phyloP scores from a whole-genome alignment of 2,888 invertebrate species.

The Mycalesis mineus region DNA sequence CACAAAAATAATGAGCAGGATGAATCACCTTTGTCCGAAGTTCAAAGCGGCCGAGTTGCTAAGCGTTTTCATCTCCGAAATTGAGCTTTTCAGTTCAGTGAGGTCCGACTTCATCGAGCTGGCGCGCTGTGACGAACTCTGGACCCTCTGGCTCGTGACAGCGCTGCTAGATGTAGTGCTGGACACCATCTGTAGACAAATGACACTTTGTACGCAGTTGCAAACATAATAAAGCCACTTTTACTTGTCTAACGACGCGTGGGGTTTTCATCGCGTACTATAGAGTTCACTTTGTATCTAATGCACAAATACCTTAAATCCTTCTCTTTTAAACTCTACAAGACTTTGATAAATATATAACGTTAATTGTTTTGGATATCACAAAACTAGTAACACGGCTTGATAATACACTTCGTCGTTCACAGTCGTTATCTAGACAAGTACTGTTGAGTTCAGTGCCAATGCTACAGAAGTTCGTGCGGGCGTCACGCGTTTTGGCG shows the following conservation, averaged over 20 bases:
- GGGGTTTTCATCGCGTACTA: not conserved
- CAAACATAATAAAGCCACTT: not conserved
- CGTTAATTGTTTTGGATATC: slow-evolving; percentile 23
- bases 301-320: not conserved
- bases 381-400: slow-evolving; percentile 26
- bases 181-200: slow-evolving; percentile 58
- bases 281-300: not conserved
- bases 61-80: slow-evolving; percentile 91
- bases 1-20: slow-evolving; percentile 26
- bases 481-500: slow-evolving; percentile 73
- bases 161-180: slow-evolving; percentile 80
- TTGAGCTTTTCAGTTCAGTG: slow-evolving; percentile 87
- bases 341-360: not conserved
- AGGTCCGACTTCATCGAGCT: slow-evolving; percentile 89
- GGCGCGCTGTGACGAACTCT: slow-evolving; percentile 80
- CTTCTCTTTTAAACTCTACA: not conserved
- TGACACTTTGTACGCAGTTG: not conserved
- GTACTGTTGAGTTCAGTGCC: slow-evolving; percentile 71
- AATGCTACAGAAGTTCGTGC: slow-evolving; percentile 64
- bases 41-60: slow-evolving; percentile 66
- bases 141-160: slow-evolving; percentile 78
- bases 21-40: slow-evolving; percentile 64
- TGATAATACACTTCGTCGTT: slow-evolving; percentile 43
- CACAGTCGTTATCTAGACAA: slow-evolving; percentile 69
- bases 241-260: not conserved